Evolutionary conservation across 2,888 invertebrate genomes (phyloP), one percentile per base, ranked within the genome.

Genomic region (Loripinus fragilis): DNA sequence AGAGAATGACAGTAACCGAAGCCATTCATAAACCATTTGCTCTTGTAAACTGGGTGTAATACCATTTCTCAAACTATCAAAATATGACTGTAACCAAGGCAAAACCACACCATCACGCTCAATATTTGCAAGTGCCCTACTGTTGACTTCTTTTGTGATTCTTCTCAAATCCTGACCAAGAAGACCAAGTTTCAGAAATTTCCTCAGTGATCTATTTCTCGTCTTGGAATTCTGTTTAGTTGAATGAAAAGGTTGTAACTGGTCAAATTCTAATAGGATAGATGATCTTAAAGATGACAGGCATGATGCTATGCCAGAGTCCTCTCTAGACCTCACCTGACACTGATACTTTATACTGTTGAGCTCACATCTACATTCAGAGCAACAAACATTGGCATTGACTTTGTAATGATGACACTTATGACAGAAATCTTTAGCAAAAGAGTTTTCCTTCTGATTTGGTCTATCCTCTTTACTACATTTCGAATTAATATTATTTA

Each of bases 21-120:
- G 41, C 80, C 75, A 76, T 45, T 80, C 75, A 71, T 71, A 75
- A 3, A n/a, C 41, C 71, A 75, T 64, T 38, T 33, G 28, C 60
- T 75, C 72, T 33, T 72, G 41, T 12, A 28, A 50, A 60, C 60
- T 71, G 5, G 42, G 35, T 7, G 55, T 55, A 28, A 33, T 20
- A 3, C 71, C 71, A 17, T 60, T 25, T 28, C 50, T 42, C 42
- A 71, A 71, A 15, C 41, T 55, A 33, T 71, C 28, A 52, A 71
- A 71, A 28, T 60, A 71, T 0, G 15, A 10, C 30, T 55, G 35
- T 28, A 70, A 55, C 1, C 70, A 52, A 12, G 52, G 52, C 28
- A 60, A 41, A 3, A 41, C 71, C 41, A 30, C 8, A 60, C 1
- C 33, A 25, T 25, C 15, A 52, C 3, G 45, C 8, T 17, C 45